Evolutionary conservation across 1,140 invertebrate genomes (phyloP).

Genomic region (Danaus plexippus): DNA sequence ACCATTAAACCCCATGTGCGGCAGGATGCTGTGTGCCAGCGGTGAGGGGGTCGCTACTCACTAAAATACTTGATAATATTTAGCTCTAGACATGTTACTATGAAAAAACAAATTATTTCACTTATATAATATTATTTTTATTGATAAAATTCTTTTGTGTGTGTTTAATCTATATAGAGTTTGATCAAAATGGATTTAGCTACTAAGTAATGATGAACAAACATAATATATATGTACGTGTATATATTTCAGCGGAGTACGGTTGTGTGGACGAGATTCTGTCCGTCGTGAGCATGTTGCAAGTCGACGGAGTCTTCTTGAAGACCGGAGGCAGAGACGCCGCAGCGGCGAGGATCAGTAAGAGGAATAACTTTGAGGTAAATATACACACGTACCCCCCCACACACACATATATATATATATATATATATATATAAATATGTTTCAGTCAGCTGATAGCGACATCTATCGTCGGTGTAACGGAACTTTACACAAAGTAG

Average conservation of each 20-base stretch:
- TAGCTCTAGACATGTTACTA: no score
- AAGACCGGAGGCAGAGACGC: conserved; percentile 75
- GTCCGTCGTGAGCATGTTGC: conserved; percentile 89
- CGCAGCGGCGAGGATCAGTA: conserved; percentile 33
- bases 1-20: conserved; percentile 88
- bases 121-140: no score
- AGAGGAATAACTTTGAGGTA: conserved; percentile 56
- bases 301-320: conserved; percentile 91
- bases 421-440: neutral
- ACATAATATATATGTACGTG: neutral
- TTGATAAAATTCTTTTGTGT: no score
- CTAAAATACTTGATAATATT: neutral
- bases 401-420: neutral
- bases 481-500: no score
- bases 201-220: neutral
- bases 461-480: no score
- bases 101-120: no score
- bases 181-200: neutral
- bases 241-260: conserved; percentile 76
- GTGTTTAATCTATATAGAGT: no score
- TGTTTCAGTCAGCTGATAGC: no score
- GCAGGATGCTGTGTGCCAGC: conserved; percentile 89
- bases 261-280: conserved; percentile 91
- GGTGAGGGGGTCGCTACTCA: conserved; percentile 62
- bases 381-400: neutral